phyloP scores from a whole-genome alignment of 53 echinoderm and acorn worm genomes.

The Holothuria scabra region DNA sequence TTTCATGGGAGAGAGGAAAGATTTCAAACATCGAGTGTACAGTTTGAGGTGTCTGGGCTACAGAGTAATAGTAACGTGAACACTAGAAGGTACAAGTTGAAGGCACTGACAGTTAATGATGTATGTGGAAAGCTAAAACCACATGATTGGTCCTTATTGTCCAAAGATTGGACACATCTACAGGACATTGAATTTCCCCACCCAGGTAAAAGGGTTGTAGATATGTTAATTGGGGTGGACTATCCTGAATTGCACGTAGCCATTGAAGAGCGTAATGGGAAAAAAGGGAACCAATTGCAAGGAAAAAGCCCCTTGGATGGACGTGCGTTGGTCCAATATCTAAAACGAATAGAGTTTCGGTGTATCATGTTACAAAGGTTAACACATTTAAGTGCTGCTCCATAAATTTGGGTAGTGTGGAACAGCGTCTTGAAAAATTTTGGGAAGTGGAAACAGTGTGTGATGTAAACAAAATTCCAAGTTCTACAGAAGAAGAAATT shows the following conservation, averaged over 20 bases:
- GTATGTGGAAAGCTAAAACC: constrained; percentile 27
- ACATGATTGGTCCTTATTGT: constrained; percentile 17
- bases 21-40: neutral
- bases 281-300: constrained; percentile 26
- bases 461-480: too few relatives aligned
- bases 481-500: constrained; percentile 33
- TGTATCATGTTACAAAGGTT: constrained; percentile 1
- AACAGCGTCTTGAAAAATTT: neutral
- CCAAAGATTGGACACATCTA: constrained; percentile 43
- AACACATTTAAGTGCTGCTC: constrained; percentile 5
- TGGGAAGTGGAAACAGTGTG: neutral
- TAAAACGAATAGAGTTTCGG: constrained; percentile 5
- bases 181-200: constrained; percentile 42
- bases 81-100: constrained; percentile 3
- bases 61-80: neutral
- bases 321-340: constrained; percentile 34
- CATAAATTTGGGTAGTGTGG: neutral
- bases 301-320: constrained; percentile 42
- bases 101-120: neutral
- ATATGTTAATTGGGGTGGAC: constrained; percentile 48
- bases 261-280: constrained; percentile 38
- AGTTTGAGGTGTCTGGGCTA: constrained; percentile 10
- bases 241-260: constrained; percentile 32
- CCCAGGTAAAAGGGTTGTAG: constrained; percentile 6
- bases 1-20: constrained; percentile 19